Evolutionary conservation across 2,888 invertebrate genomes (phyloP), one percentile per base, ranked within the genome.

Genomic region (Eudemis profundana): DNA sequence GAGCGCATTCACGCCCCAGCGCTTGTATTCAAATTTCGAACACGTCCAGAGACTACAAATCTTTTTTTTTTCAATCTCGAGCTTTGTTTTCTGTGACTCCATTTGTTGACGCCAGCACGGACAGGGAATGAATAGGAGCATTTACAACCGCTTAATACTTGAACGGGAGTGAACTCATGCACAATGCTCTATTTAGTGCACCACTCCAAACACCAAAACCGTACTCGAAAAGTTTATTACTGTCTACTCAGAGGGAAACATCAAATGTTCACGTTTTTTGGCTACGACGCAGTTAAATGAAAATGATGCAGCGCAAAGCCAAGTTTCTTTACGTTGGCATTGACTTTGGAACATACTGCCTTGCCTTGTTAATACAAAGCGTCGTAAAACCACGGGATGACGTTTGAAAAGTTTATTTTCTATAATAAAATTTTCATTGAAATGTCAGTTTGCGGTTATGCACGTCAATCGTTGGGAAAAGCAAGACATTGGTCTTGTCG

Each of bases 1-100:
- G 80, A 78, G 69, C 74, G 78, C 76, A 79, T 79, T 85, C 86
- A 89, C 89, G 85, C 87, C 86, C 86, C 78, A 77, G 74, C 83
- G 79, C 79, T 86, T 87, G 84, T 88, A 89, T 89, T 90, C 83
- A 86, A 89, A 87, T 89, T 84, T 82, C 73, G 76, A 87, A 81
- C 79, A 75, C 78, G 70, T 69, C 70, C 71, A 74, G 72, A 79
- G 75, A 75, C 75, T 74, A 72, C 73, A 75, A 74, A 56, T 71
- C 63, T 73, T 76, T 73, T 70, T 77, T 70, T 70, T 73, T 70
- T 70, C 68, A 70, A 70, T 75, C 69, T 61, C 49, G 29, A 33
- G 61, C 68, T 67, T 69, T 69, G 67, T 68, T 71, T 68, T 69
- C 60, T 60, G 60, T 66, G 65, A 54, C 60, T 66, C 69, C 69